Base-by-base conservation (phyloP, 64 coral and sea anemone species). In the Pachyseris speciosa region DNA sequence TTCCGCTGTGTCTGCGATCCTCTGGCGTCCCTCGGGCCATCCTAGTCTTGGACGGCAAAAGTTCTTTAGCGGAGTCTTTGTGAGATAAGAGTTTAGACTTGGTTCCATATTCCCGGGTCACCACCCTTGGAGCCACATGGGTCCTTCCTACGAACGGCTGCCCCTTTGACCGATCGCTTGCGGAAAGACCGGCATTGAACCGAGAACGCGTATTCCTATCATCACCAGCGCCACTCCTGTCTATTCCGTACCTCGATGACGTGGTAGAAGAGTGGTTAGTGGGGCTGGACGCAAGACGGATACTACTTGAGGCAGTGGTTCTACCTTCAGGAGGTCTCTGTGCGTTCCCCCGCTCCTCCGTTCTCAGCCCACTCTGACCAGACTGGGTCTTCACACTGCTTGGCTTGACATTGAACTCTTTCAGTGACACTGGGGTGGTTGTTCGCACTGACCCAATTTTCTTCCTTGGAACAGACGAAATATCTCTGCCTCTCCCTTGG, bases 351-450 rank as follows among this genome's bases (percentile, higher is more conserved):
- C 40, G 63, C 17, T 49, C 24, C 3, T 42, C 64, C 40, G 39
- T 25, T 3, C 41, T 32, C 5, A 0, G 27, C 9, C 31, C 25
- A 22, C 67, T 2, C 37, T 69, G 63, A 72, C 22, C n/a, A 7
- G 38, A 22, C 22, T 64, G 39, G 8, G 64, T 67, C 34, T 40
- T 72, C 50, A 2, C 15, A 19, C 55, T 37, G n/a, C 75, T 79
- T 41, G 69, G 74, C 30, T 73, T 44, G 37, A 77, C 49, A 39
- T 50, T 94, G 32, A 97, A 93, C 38, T 93, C 95, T 48, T 86
- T 97, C 2, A 74, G 79, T 17, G 86, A 86, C 16, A 94, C 91
- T 22, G 95, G 95, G 37, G 91, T 80, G 3, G 95, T 52, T n/a
- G 95, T 97, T 8, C 76, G 91, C 7, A 94, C 37, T 3, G 53